Evolutionary conservation across 2,888 invertebrate species (phyloP), one percentile per base, ranked within the genome.

Genomic region (Epinotia nisella): DNA sequence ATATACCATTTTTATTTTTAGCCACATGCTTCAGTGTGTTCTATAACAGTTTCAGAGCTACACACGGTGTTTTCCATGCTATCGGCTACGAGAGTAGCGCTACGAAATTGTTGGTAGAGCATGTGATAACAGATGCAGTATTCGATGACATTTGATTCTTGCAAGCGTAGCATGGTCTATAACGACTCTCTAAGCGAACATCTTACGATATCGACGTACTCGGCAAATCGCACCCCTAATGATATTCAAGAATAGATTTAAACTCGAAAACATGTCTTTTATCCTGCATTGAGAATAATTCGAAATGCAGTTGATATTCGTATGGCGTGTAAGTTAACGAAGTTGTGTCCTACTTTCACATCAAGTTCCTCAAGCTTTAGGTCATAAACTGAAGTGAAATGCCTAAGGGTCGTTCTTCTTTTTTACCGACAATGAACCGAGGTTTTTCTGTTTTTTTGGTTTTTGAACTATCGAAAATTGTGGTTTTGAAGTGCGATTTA

Each of bases 171-270:
- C 55, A 11, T 5, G 21, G 56, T n/a, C 55, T 66, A 66, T 1
- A 41, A 10, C 21, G 66, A 66, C 55, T 41, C 41, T 66, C 66
- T 41, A 41, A 66, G 66, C 39, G 55, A 66, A 66, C 66, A 41
- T 56, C 66, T 45, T 41, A 19, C 39, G 17, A 41, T 41, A 66
- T 66, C 55, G 19, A 24, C 41, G 41, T 35, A 24, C 55, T 66
- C 24, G 1, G 66, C 55, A 56, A 41, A 66, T 66, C 39, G 41
- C 21, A 66, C 7, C 55, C 41, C 65, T 65, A 55, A 66, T 55
- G 66, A 66, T 66, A 56, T 66, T 56, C 66, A 5, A 41, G 21
- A 53, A 56, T 56, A 66, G 39, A 66, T 24, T 39, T 65, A 65
- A 1, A 64, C 64, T 51, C 10, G 35, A 15, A 53, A 35, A 56